Conservation (phyloP, 1,140 invertebrate species). For the Bombyx mandarina region DNA sequence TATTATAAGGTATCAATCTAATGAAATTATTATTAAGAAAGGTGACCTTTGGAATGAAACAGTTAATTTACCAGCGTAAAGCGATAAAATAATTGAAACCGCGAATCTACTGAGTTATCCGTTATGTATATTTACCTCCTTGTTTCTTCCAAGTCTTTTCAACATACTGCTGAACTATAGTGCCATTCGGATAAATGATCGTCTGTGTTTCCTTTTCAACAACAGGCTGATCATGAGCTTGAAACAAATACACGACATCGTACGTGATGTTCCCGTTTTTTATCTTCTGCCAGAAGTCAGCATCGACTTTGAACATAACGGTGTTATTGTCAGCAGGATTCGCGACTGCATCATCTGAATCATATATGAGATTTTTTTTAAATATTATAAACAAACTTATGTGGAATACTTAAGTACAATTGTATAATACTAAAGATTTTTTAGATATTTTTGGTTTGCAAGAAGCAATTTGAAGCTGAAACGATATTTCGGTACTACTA, state of each 20-base stretch:
- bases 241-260: constrained; percentile 32
- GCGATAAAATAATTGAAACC: not conserved
- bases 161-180: constrained; percentile 26
- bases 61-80: no score
- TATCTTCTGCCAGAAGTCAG: constrained; percentile 28
- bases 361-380: not conserved
- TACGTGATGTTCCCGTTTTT: constrained; percentile 7
- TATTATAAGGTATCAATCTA: not conserved
- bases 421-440: no score
- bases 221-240: constrained; percentile 21
- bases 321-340: not conserved
- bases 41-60: no score
- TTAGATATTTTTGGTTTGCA: no score
- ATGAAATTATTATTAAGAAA: not conserved
- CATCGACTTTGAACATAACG: constrained; percentile 24
- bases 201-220: constrained; percentile 27
- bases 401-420: no score
- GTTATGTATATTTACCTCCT: constrained; percentile 12
- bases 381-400: not conserved
- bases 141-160: constrained; percentile 18
- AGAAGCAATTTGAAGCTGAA: no score
- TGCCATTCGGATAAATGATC: constrained; percentile 36
- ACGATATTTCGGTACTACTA: no score
- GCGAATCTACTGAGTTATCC: not conserved
- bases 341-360: not conserved